phyloP scores from a whole-genome alignment of 1,140 invertebrate species.

The Trialeurodes vaporariorum region DNA sequence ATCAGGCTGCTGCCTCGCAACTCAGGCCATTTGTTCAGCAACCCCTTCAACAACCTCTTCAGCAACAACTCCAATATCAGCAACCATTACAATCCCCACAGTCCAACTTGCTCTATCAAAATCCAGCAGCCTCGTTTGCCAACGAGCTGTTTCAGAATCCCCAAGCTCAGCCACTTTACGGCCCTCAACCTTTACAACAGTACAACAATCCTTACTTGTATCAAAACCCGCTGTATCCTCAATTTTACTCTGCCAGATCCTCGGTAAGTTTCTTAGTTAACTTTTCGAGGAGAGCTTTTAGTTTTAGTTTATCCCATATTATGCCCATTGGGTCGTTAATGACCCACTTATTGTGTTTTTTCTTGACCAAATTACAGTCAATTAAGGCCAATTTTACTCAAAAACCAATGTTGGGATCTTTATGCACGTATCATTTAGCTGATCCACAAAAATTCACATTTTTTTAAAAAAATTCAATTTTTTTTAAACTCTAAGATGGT shows the following conservation, averaged over 20 bases:
- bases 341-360: too few species aligned
- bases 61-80: conserved; percentile 9
- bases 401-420: too few species aligned
- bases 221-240: neutral
- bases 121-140: neutral
- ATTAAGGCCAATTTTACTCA: too few species aligned
- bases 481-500: too few species aligned
- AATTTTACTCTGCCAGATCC: conserved; percentile 2
- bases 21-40: neutral
- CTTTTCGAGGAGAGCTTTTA: too few species aligned
- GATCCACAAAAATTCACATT: too few species aligned
- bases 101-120: conserved; percentile 5
- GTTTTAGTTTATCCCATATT: too few species aligned
- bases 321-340: too few species aligned
- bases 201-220: conserved; percentile 4
- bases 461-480: too few species aligned
- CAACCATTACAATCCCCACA: neutral
- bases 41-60: conserved; percentile 10
- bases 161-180: neutral
- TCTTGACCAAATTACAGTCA: too few species aligned
- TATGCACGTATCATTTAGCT: too few species aligned
- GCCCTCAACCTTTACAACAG: conserved; percentile 8
- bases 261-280: neutral
- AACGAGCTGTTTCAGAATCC: conserved; percentile 7
- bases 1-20: conserved; percentile 8